These are phyloP conservation scores for Sesia apiformis DNA, from an alignment of 2,888 invertebrate genomes.

Conservation along the genomic window DNA sequence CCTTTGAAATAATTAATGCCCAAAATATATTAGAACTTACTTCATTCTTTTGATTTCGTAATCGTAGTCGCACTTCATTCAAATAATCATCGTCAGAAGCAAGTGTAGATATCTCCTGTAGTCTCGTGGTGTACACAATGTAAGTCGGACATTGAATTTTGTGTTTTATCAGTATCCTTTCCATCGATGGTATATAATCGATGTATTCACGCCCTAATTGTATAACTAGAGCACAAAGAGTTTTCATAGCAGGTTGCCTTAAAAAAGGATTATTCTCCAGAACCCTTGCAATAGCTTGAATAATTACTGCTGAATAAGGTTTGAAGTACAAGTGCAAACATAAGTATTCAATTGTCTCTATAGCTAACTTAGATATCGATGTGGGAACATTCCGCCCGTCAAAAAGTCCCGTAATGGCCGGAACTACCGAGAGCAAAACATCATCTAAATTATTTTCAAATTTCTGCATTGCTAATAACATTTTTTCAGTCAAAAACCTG, in stretches of 20 bases:
- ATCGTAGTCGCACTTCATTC: constrained; percentile 76
- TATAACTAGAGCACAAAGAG: constrained; percentile 88
- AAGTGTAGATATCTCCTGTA: constrained; percentile 83
- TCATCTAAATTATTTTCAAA: constrained; percentile 97
- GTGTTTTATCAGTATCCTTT: constrained; percentile 86
- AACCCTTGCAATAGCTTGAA: constrained; percentile 93
- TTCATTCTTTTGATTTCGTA: constrained; percentile 82
- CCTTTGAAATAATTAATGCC: constrained; percentile 32
- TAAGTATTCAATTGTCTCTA: constrained; percentile 91
- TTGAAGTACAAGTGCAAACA: constrained; percentile 93
- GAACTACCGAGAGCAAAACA: constrained; percentile 93
- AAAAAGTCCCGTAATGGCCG: constrained; percentile 93
- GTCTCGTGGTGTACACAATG: constrained; percentile 84
- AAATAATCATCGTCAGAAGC: constrained; percentile 85
- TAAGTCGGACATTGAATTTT: constrained; percentile 85
- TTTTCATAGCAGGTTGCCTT: constrained; percentile 89
- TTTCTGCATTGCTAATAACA: constrained; percentile 90
- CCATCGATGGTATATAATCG: constrained; percentile 94
- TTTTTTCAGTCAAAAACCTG: constrained; percentile 84
- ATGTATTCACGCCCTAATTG: constrained; percentile 94
- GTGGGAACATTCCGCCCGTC: constrained; percentile 89
- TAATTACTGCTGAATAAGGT: constrained; percentile 92
- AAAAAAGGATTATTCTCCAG: constrained; percentile 87
- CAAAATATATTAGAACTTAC: constrained; percentile 47
- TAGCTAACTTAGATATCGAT: constrained; percentile 81